Percentiles rank a stretch among this genome's conserved stretches.
phyloP scores from a whole-genome alignment of 2,797 vertebrate species.

The Coracias cyanogaster region DNA sequence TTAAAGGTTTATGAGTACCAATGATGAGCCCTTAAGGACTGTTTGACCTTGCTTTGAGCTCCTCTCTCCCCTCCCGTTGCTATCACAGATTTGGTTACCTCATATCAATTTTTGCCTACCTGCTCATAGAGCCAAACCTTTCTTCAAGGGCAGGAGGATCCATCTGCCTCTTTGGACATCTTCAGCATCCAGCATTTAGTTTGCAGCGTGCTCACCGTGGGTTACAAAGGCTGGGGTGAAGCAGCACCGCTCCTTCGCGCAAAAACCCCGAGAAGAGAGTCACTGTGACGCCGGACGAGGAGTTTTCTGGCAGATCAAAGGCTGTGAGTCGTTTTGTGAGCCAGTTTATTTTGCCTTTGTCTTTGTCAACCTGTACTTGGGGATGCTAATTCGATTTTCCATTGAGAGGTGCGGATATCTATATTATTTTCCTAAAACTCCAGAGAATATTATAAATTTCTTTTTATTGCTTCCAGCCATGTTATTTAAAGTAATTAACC shows the following conservation, averaged over 20 bases:
- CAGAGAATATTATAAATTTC: constrained; percentile 88
- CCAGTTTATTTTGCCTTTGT: constrained; percentile 48
- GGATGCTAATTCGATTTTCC: constrained; percentile 72
- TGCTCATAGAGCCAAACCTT: background rate
- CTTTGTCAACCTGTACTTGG: constrained; percentile 61
- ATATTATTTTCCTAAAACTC: constrained; percentile 85
- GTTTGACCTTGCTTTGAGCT: background rate
- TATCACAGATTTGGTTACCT: background rate
- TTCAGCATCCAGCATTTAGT: background rate
- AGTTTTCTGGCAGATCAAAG: background rate
- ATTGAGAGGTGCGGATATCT: constrained; percentile 79
- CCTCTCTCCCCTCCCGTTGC: background rate
- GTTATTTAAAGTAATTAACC: constrained; percentile 99
- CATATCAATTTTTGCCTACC: background rate
- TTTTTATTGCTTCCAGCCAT: constrained; percentile 89
- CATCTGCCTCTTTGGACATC: background rate
- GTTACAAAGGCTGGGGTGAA: background rate
- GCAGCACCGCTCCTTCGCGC: background rate
- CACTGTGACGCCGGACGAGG: background rate
- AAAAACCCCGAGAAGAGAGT: background rate
- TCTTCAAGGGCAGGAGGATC: background rate
- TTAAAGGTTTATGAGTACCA: background rate
- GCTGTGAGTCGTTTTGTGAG: background rate
- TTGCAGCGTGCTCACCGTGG: background rate
- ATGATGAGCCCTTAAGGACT: background rate